A percentile compares a stretch with the other conserved stretches of the same genome.
phyloP scores from a whole-genome alignment of 2,797 vertebrate genomes.

The Heterohyrax brucei region DNA sequence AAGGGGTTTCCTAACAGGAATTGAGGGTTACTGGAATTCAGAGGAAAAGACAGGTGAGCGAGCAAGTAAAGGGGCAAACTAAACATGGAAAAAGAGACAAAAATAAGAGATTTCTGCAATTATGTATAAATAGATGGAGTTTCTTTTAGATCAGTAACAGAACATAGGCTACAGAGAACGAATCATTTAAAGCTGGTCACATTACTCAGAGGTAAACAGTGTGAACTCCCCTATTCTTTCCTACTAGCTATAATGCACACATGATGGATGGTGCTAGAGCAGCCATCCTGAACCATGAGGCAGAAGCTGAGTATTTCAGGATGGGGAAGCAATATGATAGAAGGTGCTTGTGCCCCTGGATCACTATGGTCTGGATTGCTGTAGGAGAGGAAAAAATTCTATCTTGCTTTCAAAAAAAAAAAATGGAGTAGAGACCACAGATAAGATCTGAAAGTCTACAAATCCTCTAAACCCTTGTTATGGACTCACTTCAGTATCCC shows the following conservation, averaged over 20 bases:
- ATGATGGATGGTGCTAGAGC: not conserved
- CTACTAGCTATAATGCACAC: not conserved
- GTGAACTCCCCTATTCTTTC: not conserved
- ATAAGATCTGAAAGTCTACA: not conserved
- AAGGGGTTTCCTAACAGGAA: not conserved
- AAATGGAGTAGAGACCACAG: not conserved
- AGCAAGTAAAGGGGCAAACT: not conserved
- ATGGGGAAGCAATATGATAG: not conserved
- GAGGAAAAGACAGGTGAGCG: not conserved
- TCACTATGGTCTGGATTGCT: not conserved
- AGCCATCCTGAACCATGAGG: not conserved
- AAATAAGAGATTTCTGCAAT: not conserved
- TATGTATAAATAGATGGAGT: not conserved
- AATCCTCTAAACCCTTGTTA: not conserved
- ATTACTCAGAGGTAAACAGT: slow-evolving; percentile 9
- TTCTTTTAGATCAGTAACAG: slow-evolving; percentile 21
- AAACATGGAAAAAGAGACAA: not conserved
- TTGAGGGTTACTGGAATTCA: not conserved
- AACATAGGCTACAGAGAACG: not conserved
- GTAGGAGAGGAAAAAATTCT: not conserved
- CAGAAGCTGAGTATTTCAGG: not conserved
- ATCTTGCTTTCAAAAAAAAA: slow-evolving; percentile 7
- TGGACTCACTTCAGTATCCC: slow-evolving; percentile 93
- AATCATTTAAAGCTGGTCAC: not conserved
- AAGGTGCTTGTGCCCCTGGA: not conserved